A percentile compares a stretch with the other conserved stretches of the same genome.
Conservation (phyloP, 2,797 vertebrate genomes). For the Neosalanx taihuensis region DNA sequence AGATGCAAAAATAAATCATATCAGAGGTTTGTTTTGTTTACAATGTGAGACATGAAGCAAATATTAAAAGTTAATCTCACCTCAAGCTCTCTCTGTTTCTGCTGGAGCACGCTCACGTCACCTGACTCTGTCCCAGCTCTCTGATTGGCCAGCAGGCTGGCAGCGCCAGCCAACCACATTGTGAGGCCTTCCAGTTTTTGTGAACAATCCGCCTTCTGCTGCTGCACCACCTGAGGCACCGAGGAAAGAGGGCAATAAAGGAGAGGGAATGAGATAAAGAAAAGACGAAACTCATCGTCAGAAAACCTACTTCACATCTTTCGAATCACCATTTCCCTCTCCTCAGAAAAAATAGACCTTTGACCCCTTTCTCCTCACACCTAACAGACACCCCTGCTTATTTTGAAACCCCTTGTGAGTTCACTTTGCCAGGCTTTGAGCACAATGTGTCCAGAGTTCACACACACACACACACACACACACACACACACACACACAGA, state of each 20-base stretch:
- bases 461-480: conserved; percentile 40
- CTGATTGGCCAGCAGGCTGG: conserved; percentile 74
- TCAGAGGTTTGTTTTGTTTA: too few relatives aligned
- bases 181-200: conserved; percentile 85
- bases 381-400: conserved; percentile 19
- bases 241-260: background rate
- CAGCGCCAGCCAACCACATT: conserved; percentile 83
- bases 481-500: conserved; percentile 33
- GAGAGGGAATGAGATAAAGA: conserved; percentile 15
- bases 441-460: conserved; percentile 79
- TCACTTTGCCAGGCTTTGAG: conserved; percentile 68
- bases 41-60: background rate
- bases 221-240: conserved; percentile 80
- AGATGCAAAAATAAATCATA: background rate
- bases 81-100: conserved; percentile 83
- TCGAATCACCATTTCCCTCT: background rate
- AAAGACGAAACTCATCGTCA: background rate
- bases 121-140: conserved; percentile 61
- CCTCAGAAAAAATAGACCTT: background rate
- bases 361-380: background rate
- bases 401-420: conserved; percentile 15
- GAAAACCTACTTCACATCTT: background rate
- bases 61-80: conserved; percentile 57
- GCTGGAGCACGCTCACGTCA: conserved; percentile 79
- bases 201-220: conserved; percentile 85